Percentiles rank a stretch among this genome's conserved stretches.
Conservation (phyloP, 2,113 vertebrate genomes). For the Lasiurus cinereus region DNA sequence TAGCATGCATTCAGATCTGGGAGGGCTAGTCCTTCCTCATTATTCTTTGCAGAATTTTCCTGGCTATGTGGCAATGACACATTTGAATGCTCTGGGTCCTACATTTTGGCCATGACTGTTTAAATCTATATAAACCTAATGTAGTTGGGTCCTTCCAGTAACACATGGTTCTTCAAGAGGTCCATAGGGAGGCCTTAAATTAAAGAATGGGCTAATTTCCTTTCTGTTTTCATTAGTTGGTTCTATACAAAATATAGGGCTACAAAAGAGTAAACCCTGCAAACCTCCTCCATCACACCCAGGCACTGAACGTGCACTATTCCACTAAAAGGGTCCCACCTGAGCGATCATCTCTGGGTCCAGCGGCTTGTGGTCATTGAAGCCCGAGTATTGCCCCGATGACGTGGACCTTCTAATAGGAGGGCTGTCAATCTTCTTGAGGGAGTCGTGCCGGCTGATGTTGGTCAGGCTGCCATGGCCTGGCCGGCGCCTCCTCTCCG, state of each 20-base stretch:
- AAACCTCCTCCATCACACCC: accelerated
- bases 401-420: conserved; percentile 97
- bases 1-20: not conserved
- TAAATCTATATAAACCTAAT: conserved; percentile 21
- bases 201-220: not conserved
- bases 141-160: not conserved
- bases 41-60: not conserved
- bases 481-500: conserved; percentile 92
- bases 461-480: conserved; percentile 96
- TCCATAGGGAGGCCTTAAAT: not conserved
- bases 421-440: conserved; percentile 97
- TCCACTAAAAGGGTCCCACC: conserved; percentile 87
- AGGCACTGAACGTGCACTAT: not conserved
- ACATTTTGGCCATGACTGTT: conserved; percentile 7
- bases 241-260: not conserved
- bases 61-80: not conserved
- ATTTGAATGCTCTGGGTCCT: not conserved
- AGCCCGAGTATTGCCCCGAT: conserved; percentile 95
- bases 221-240: not conserved
- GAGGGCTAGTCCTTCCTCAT: not conserved
- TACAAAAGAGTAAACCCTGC: not conserved
- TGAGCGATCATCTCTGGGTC: conserved; percentile 99
- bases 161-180: conserved; percentile 21
- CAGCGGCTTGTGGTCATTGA: conserved; percentile 95
- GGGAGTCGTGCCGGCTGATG: conserved; percentile 96